Base-by-base conservation (phyloP, 2,113 vertebrate species). In the Orientallactaga bullata region DNA sequence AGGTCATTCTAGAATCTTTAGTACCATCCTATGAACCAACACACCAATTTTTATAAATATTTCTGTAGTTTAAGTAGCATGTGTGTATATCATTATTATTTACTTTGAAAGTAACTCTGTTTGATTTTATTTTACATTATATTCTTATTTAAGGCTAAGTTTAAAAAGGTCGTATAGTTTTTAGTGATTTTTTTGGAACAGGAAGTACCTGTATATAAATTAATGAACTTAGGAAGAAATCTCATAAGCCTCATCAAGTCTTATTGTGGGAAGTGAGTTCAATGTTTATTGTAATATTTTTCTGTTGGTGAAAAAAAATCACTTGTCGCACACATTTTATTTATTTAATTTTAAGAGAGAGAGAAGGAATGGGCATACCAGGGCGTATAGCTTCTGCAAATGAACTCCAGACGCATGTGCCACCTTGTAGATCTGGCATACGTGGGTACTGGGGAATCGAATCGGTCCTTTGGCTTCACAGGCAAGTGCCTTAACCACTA, bases 101-200 rank as follows among this genome's bases (percentile, higher is more conserved):
- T 82, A 51, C 16, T 39, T 95, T 65, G 89, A 24, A n/a, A 83
- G 28, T 80, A 61, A 26, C 26, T 91, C 26, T 83, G 16, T 63
- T 30, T 84, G 24, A 17, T 85, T 89, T 47, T n/a, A 93, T 89
- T 91, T 86, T 65, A 83, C 60, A 71, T 47, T 74, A 2, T 4
- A 87, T 51, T 7, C 7, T 84, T 90, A 74, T 88, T 87, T 83
- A 72, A 60, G 42, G 2, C 7, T 80, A 10, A 66, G 93, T 76
- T 51, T n/a, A n/a, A n/a, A 73, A 60, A 77, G 39, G 55, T 82
- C 11, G 60, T 16, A 30, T 35, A 77, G 61, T 28, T 76, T 32
- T n/a, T n/a, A n/a, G n/a, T n/a, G n/a, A n/a, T n/a, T n/a, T n/a
- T 95, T 83, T 79, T 88, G 60, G 42, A 74, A 58, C 11, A 61